A percentile compares a stretch with the other conserved stretches of the same genome.
Conservation (phyloP, 2,113 vertebrate genomes). For the Lota lota region DNA sequence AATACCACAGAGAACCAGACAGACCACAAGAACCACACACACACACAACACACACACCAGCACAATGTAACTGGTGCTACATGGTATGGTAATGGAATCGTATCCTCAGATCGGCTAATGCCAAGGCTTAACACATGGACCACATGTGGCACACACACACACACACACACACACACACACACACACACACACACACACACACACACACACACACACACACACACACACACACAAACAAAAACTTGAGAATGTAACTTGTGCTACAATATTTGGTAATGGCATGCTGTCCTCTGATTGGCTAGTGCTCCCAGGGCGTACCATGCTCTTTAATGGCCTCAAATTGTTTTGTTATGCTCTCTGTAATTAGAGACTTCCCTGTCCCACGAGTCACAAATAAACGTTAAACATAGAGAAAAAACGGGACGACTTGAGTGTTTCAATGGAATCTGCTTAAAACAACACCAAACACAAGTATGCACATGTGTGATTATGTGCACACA, state of each 20-base stretch:
- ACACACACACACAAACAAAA: neutral
- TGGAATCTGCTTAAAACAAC: neutral
- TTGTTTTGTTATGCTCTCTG: slow-evolving; percentile 18
- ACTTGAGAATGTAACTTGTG: neutral
- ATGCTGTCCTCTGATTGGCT: neutral
- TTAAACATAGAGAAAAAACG: neutral
- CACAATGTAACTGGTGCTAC: neutral
- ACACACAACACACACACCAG: neutral
- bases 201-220: neutral
- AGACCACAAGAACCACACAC: too few species aligned
- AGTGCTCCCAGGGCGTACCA: slow-evolving; percentile 13
- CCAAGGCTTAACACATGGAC: too few species aligned
- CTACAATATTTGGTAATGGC: neutral
- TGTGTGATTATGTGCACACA: too few species aligned
- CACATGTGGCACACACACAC: too few species aligned
- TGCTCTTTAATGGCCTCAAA: slow-evolving; percentile 17
- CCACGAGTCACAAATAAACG: neutral
- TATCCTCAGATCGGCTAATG: neutral
- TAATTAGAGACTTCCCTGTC: slow-evolving; percentile 22
- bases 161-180: too few species aligned
- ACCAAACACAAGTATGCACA: neutral
- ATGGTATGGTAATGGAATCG: too few species aligned
- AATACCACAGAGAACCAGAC: neutral
- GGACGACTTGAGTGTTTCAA: neutral
- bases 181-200: neutral